These are phyloP conservation scores for Australoheros scitulus DNA, from an alignment of 2,113 vertebrate species.

Conservation along the genomic window DNA sequence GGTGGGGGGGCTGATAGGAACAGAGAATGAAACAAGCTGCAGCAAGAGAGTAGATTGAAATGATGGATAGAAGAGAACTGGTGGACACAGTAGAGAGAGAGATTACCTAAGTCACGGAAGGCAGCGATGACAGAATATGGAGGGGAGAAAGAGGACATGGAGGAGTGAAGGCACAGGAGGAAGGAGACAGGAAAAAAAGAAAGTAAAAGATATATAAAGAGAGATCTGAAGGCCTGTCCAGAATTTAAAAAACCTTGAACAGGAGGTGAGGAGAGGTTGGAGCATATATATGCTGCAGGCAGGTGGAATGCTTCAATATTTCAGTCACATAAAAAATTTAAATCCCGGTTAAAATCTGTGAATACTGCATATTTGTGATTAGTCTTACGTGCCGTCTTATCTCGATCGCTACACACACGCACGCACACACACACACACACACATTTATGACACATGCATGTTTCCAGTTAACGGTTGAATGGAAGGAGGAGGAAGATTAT, in stretches of 20 bases:
- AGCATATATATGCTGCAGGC: constrained; percentile 42
- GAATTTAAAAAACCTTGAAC: constrained; percentile 55
- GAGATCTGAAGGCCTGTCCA: constrained; percentile 45
- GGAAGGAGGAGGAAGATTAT: constrained; percentile 49
- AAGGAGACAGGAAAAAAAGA: constrained; percentile 31
- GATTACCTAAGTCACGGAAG: constrained; percentile 33
- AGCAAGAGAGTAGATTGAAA: constrained; percentile 39
- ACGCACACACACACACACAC: background rate
- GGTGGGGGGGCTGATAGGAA: constrained; percentile 19
- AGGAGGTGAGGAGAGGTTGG: constrained; percentile 50
- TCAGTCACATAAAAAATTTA: constrained; percentile 58
- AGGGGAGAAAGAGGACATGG: constrained; percentile 10
- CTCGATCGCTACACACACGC: background rate
- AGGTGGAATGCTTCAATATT: constrained; percentile 67
- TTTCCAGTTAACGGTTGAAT: constrained; percentile 39
- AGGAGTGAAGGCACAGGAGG: constrained; percentile 27
- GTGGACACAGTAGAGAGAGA: constrained; percentile 40
- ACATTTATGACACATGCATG: constrained; percentile 14
- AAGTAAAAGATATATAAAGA: constrained; percentile 39
- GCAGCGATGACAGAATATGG: constrained; percentile 47
- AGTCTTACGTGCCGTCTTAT: constrained; percentile 25
- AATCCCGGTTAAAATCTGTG: constrained; percentile 56
- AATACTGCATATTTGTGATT: constrained; percentile 53
- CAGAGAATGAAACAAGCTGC: constrained; percentile 38
- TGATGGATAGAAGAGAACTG: constrained; percentile 39